Conservation (phyloP, 2,888 invertebrate genomes). For the Nemoura dubitans region DNA sequence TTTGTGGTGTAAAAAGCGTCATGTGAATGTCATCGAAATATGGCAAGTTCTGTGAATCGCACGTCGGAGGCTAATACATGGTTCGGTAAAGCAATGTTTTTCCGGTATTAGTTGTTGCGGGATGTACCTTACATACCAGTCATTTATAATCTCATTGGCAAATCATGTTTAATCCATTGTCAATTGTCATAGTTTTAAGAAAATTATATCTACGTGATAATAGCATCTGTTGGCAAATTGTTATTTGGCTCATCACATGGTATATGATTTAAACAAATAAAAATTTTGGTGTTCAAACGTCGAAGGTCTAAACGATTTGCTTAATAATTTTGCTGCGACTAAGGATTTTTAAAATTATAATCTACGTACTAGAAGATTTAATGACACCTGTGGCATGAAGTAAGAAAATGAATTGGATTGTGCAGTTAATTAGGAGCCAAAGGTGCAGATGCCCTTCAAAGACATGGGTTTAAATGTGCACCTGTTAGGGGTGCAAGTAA, state of each 20-base stretch:
- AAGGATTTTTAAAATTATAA: too few relatives aligned
- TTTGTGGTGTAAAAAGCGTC: constrained; percentile 22
- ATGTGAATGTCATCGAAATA: constrained; percentile 12
- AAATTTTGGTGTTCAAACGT: not conserved
- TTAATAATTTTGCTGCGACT: too few relatives aligned
- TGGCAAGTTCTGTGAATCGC: not conserved
- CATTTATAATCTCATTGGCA: constrained; percentile 12
- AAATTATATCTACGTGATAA: not conserved
- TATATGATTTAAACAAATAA: not conserved
- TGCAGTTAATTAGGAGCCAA: too few relatives aligned
- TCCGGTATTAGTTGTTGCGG: not conserved
- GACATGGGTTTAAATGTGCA: too few relatives aligned
- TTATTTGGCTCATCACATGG: not conserved
- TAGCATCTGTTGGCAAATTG: not conserved
- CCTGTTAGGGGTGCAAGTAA: too few relatives aligned
- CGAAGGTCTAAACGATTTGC: not conserved
- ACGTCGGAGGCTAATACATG: not conserved
- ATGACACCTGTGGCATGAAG: too few relatives aligned
- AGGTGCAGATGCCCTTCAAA: too few relatives aligned
- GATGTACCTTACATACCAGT: not conserved
- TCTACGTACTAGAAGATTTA: too few relatives aligned
- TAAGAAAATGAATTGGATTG: too few relatives aligned
- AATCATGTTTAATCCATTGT: not conserved
- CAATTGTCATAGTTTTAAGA: constrained; percentile 12
- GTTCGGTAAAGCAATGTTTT: not conserved